These are phyloP conservation scores for Gymnopithys bicolor DNA, from an alignment of 2,797 vertebrate genomes.

Conservation along the genomic window DNA sequence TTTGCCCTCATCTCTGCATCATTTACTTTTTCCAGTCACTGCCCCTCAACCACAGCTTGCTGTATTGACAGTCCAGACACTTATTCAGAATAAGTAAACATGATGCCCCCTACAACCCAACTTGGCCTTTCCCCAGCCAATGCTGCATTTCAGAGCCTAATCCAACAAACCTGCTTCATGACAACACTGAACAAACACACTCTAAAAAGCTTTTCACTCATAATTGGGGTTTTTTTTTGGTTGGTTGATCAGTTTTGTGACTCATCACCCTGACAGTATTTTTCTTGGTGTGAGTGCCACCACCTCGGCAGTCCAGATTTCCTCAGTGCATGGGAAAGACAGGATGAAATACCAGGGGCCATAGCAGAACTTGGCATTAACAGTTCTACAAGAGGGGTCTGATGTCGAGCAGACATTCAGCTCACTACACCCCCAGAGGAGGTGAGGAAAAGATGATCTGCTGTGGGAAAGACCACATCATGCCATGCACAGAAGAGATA, in stretches of 20 bases:
- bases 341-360: background rate
- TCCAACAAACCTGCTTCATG: background rate
- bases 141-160: background rate
- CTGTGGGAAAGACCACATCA: background rate
- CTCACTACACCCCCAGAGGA: background rate
- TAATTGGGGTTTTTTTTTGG: background rate
- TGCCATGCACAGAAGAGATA: background rate
- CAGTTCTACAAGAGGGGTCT: background rate
- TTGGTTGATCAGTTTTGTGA: background rate
- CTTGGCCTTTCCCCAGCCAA: background rate
- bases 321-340: background rate
- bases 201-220: background rate
- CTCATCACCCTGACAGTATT: background rate
- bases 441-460: background rate
- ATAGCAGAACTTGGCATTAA: background rate
- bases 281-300: background rate
- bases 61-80: background rate
- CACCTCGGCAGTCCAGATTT: background rate
- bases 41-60: background rate
- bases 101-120: background rate
- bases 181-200: background rate
- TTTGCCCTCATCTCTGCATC: conserved; percentile 13
- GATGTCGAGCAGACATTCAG: background rate
- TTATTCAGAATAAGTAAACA: background rate
- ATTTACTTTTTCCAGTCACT: background rate